These are phyloP conservation scores for Dipodomys merriami DNA, from an alignment of 2,113 vertebrate genomes.

Conservation along the genomic window DNA sequence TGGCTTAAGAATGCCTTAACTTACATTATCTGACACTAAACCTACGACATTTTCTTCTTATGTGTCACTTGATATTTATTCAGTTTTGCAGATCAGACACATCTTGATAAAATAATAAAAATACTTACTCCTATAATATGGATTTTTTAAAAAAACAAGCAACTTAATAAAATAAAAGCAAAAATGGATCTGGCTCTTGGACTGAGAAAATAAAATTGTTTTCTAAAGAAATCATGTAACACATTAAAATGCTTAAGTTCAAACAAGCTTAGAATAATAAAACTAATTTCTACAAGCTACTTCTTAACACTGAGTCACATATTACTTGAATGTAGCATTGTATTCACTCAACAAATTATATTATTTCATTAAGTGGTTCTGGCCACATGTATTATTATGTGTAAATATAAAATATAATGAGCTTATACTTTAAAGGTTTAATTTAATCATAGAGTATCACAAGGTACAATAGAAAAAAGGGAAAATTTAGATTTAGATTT, in stretches of 20 bases:
- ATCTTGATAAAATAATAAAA: slow-evolving; percentile 61
- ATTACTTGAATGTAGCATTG: neutral
- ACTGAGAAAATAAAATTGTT: neutral
- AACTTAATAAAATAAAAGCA: no score
- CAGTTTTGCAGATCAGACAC: slow-evolving; percentile 44
- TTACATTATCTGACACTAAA: slow-evolving; percentile 46
- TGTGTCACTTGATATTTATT: neutral
- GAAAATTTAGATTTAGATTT: slow-evolving; percentile 28
- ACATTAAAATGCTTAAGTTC: slow-evolving; percentile 34
- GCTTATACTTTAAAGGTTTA: slow-evolving; percentile 39
- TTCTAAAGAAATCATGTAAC: slow-evolving; percentile 11
- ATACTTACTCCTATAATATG: neutral
- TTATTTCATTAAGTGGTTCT: slow-evolving; percentile 30
- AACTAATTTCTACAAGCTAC: neutral
- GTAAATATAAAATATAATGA: slow-evolving; percentile 61
- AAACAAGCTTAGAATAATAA: slow-evolving; percentile 48
- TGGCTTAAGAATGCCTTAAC: slow-evolving; percentile 24
- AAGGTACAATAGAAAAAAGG: neutral
- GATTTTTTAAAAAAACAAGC: no score
- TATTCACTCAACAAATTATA: slow-evolving; percentile 29
- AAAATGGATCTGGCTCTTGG: no score
- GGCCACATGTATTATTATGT: slow-evolving; percentile 1
- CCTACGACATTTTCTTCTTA: neutral
- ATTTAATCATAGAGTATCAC: slow-evolving; percentile 53
- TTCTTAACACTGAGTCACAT: neutral